A percentile compares a stretch with the other conserved stretches of the same genome.
phyloP scores from a whole-genome alignment of 2,888 invertebrate genomes.

The Bombylius discolor region DNA sequence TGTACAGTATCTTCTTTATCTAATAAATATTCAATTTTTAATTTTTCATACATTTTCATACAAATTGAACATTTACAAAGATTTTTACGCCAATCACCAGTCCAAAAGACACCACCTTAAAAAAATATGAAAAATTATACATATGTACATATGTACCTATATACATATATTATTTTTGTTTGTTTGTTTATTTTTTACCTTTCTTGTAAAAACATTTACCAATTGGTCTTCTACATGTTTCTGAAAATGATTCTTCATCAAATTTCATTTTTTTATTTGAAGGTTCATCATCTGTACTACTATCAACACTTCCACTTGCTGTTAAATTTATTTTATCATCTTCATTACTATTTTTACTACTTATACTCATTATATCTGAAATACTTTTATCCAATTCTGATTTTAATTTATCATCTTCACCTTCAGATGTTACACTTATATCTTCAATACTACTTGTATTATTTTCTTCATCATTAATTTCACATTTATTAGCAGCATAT shows the following conservation, averaged over 20 bases:
- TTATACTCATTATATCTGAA: constrained; percentile 27
- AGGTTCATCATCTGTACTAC: constrained; percentile 16
- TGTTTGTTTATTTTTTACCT: constrained; percentile 14
- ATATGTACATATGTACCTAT: too few relatives aligned
- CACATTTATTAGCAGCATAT: constrained; percentile 25
- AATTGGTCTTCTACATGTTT: constrained; percentile 21
- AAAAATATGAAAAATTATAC: not conserved
- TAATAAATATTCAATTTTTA: constrained; percentile 56
- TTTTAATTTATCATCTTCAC: constrained; percentile 23
- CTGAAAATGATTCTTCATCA: constrained; percentile 7
- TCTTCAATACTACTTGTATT: constrained; percentile 20
- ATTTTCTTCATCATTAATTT: not conserved
- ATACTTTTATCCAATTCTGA: constrained; percentile 27
- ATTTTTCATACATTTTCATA: constrained; percentile 53
- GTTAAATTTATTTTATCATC: not conserved
- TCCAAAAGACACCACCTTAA: constrained; percentile 62
- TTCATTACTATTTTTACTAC: not conserved
- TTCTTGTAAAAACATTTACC: constrained; percentile 16
- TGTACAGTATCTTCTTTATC: constrained; percentile 74
- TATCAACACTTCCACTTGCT: not conserved
- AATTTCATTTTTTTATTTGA: constrained; percentile 22
- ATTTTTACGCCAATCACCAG: constrained; percentile 58
- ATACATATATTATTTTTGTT: not conserved
- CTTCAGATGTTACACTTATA: constrained; percentile 15
- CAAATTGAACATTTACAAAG: constrained; percentile 61